Evolutionary conservation across 2,888 invertebrate genomes (phyloP), one percentile per base, ranked within the genome.

Genomic region (Pristionchus maxplancki): DNA sequence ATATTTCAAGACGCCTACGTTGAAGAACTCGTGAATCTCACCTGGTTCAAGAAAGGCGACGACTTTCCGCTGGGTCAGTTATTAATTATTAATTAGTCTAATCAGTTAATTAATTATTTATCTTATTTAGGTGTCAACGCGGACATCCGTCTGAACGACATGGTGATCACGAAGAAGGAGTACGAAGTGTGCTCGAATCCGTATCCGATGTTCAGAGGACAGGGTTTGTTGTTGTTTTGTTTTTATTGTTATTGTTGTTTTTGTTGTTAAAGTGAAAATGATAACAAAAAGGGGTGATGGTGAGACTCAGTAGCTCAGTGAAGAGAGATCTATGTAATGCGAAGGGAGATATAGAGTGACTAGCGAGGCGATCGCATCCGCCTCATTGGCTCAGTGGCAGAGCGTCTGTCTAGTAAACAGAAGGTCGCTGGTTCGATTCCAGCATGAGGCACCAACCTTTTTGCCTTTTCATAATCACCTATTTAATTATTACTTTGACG

Each of bases 201-300:
- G 34, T 94, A 94, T 90, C 93, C 94, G 17, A 94, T 94, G 94
- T 94, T 95, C 86, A 78, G 94, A 24, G 94, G 94, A 31, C 89
- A 88, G 24, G 94, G 93, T 92, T 50, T 13, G 84, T 58, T 3
- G 28, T 48, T 40, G 11, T 5, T 20, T n/a, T 8, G 5, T 48
- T 37, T 4, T 4, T 5, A 17, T 50, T 20, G 1, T 15, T 82
- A 24, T 9, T 24, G n/a, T 24, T 28, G 28, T 37, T 37, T 13
- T 71, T 28, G 28, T 31, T 71, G 15, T 44, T 44, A n/a, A n/a
- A n/a, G n/a, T n/a, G n/a, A n/a, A n/a, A n/a, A n/a, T n/a, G n/a
- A n/a, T n/a, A n/a, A n/a, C n/a, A n/a, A n/a, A n/a, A n/a, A n/a
- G n/a, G n/a, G n/a, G n/a, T n/a, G n/a, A n/a, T n/a, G n/a, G n/a